Evolutionary conservation across 2,797 vertebrate species (phyloP).

Genomic region (Megaceryle alcyon): DNA sequence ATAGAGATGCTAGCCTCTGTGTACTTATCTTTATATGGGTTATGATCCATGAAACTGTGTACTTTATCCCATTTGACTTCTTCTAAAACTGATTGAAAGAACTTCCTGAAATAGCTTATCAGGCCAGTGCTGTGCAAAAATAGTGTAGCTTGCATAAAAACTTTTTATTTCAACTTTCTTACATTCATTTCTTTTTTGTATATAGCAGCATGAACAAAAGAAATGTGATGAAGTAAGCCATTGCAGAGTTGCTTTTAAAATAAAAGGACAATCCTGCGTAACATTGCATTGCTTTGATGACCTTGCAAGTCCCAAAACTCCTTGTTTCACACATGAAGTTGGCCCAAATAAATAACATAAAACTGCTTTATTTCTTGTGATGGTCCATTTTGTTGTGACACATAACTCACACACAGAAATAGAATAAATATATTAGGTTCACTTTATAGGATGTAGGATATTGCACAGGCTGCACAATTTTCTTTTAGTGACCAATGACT

Average conservation of each 20-base stretch:
- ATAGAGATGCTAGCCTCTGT: background rate
- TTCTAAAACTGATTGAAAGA: constrained; percentile 11
- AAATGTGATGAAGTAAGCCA: background rate
- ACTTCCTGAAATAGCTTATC: constrained; percentile 29
- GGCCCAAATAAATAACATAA: background rate
- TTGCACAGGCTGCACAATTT: background rate
- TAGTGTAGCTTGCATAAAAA: background rate
- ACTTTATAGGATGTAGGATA: background rate
- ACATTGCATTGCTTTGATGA: background rate
- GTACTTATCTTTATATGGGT: constrained; percentile 16
- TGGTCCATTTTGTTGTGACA: background rate
- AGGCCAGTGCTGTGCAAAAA: background rate
- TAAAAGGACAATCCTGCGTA: background rate
- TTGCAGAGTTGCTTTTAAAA: background rate
- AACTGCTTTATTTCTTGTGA: background rate
- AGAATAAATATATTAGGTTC: background rate
- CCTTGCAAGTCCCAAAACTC: background rate
- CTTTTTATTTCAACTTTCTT: background rate
- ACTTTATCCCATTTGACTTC: background rate
- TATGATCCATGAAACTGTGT: constrained; percentile 13
- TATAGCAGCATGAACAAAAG: background rate
- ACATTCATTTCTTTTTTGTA: background rate
- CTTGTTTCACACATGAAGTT: background rate
- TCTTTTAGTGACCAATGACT: background rate
- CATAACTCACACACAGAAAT: background rate